These are phyloP conservation scores for Myrmecophaga tridactyla DNA, from an alignment of 2,113 vertebrate species.

Conservation along the genomic window DNA sequence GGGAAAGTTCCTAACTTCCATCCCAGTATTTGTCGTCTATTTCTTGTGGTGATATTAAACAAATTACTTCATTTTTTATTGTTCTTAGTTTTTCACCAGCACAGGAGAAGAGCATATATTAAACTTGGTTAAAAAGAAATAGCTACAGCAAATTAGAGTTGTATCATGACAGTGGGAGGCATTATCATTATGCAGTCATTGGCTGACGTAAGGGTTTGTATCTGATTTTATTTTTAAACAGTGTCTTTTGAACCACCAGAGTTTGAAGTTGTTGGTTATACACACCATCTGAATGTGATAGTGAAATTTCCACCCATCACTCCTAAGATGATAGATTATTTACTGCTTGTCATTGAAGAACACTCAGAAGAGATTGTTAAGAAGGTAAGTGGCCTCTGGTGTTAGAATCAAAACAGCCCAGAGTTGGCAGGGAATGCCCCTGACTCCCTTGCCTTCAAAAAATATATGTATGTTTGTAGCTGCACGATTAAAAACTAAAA, in stretches of 20 bases:
- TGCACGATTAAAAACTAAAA: background rate
- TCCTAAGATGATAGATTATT: background rate
- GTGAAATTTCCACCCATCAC: constrained; percentile 61
- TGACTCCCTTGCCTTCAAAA: background rate
- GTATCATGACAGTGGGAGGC: accelerated
- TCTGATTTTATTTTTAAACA: constrained; percentile 48
- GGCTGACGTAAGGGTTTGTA: background rate
- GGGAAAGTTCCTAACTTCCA: background rate
- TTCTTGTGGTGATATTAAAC: background rate
- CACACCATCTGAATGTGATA: constrained; percentile 71
- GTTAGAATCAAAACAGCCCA: background rate
- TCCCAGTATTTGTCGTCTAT: background rate
- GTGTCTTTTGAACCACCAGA: constrained; percentile 75
- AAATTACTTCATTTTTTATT: background rate
- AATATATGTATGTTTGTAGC: background rate
- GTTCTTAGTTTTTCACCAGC: background rate
- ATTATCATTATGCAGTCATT: accelerated
- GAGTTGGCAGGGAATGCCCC: background rate
- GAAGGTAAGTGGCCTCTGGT: constrained; percentile 5
- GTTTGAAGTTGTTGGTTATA: constrained; percentile 71
- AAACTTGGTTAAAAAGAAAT: background rate
- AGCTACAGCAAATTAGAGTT: background rate
- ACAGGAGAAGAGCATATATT: accelerated
- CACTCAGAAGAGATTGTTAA: background rate
- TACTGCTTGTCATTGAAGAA: background rate